These are phyloP conservation scores for Phylloscopus trochiloides DNA, from an alignment of 2,113 vertebrate genomes.

Conservation along the genomic window DNA sequence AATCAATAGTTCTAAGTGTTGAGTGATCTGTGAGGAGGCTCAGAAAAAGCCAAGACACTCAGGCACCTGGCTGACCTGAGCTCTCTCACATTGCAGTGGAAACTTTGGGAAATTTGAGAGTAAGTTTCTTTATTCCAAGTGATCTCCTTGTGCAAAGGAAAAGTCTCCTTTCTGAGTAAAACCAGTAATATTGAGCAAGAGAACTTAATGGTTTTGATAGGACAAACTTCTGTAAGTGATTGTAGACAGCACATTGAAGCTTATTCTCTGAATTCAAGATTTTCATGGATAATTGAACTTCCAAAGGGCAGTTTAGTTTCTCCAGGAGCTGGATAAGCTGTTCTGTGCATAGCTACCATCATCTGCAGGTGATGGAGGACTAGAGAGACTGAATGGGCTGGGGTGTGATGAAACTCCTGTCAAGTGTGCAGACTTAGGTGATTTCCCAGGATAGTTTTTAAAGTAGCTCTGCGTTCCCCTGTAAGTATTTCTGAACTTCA, in stretches of 20 bases:
- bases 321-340: background rate
- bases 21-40: background rate
- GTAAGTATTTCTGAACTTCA: background rate
- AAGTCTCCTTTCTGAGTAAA: background rate
- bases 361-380: background rate
- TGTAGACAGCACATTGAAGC: background rate
- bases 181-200: background rate
- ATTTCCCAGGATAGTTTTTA: background rate
- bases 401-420: conserved; percentile 2
- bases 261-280: background rate
- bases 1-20: background rate
- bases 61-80: background rate
- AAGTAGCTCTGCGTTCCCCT: background rate
- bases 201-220: background rate
- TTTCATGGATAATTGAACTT: background rate
- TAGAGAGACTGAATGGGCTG: background rate
- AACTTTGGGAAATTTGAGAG: background rate
- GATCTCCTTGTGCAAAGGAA: background rate
- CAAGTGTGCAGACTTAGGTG: background rate
- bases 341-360: background rate
- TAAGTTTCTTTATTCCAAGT: background rate
- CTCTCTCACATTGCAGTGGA: background rate
- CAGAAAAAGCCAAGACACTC: background rate
- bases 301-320: background rate
- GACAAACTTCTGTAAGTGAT: background rate